Evolutionary conservation across 2,888 invertebrate species (phyloP).

Genomic region (Yponomeuta cagnagella): DNA sequence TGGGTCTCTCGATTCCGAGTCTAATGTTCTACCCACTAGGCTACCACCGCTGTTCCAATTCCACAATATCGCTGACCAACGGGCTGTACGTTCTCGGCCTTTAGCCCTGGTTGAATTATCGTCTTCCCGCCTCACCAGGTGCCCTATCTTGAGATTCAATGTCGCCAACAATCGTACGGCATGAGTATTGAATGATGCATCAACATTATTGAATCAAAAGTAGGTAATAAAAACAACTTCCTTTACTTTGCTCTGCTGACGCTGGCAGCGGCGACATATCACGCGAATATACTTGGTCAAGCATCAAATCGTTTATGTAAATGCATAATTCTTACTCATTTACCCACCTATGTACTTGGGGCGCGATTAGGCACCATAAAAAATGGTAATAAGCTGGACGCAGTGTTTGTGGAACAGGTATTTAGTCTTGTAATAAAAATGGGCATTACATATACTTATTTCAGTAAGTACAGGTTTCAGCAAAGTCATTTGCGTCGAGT

Average conservation of each 20-base stretch:
- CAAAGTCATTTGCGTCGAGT: background rate
- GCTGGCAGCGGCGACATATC: slow-evolving; percentile 20
- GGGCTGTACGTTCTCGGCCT: no score
- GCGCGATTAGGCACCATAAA: background rate
- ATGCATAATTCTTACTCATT: slow-evolving; percentile 21
- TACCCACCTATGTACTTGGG: background rate
- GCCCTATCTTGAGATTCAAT: no score
- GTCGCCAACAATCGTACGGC: no score
- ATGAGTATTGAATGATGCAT: no score
- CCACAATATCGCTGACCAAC: no score
- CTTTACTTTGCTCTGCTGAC: background rate
- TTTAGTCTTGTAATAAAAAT: background rate
- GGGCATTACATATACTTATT: background rate
- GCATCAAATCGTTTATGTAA: slow-evolving; percentile 34
- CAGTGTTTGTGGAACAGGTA: background rate
- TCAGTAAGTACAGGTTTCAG: background rate
- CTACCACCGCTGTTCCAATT: no score
- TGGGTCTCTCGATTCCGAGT: no score
- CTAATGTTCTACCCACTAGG: no score
- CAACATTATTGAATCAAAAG: no score
- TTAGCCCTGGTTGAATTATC: no score
- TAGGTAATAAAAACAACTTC: background rate
- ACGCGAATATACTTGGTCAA: slow-evolving; percentile 24
- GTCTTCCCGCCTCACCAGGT: no score
- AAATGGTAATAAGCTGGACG: background rate